Evolutionary conservation across 2,888 invertebrate species (phyloP).

Genomic region (Dorcus parallelipipedus): DNA sequence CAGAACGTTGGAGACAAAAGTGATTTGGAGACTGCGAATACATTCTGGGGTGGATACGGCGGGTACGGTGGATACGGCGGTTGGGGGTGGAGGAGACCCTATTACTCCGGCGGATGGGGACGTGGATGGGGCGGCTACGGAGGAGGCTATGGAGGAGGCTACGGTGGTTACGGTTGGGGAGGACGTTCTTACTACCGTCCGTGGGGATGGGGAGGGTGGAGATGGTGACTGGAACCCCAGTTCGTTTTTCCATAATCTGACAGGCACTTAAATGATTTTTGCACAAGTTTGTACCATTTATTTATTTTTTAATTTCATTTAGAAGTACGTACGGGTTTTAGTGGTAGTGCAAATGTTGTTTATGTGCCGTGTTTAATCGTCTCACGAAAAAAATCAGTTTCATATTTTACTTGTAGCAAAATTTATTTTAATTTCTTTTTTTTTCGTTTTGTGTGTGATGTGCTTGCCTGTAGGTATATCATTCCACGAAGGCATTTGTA

Average conservation of each 20-base stretch:
- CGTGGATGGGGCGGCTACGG: slow-evolving; percentile 10
- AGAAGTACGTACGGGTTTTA: too few species aligned
- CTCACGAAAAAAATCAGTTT: too few species aligned
- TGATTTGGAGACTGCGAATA: slow-evolving; percentile 23
- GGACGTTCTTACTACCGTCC: background rate
- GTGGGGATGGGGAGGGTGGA: slow-evolving; percentile 18
- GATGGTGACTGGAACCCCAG: slow-evolving; percentile 8
- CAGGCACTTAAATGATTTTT: too few species aligned
- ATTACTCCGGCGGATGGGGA: slow-evolving; percentile 13
- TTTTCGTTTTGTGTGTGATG: too few species aligned
- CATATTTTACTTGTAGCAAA: too few species aligned
- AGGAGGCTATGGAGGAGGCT: slow-evolving; percentile 13
- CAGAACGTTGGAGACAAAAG: slow-evolving; percentile 9
- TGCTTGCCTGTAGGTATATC: too few species aligned
- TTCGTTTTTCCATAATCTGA: background rate
- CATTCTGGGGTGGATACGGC: slow-evolving; percentile 19
- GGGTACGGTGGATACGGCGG: slow-evolving; percentile 14
- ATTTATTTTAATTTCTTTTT: too few species aligned
- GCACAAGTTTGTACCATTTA: too few species aligned
- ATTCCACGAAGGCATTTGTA: too few species aligned
- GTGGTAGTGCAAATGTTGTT: too few species aligned
- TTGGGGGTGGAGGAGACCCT: slow-evolving; percentile 17
- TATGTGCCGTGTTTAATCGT: too few species aligned
- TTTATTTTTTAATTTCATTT: too few species aligned
- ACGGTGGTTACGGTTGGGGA: slow-evolving; percentile 12